Percentiles rank a stretch among this genome's conserved stretches.
phyloP scores from a whole-genome alignment of 2,113 vertebrate genomes.

The Zingel zingel region DNA sequence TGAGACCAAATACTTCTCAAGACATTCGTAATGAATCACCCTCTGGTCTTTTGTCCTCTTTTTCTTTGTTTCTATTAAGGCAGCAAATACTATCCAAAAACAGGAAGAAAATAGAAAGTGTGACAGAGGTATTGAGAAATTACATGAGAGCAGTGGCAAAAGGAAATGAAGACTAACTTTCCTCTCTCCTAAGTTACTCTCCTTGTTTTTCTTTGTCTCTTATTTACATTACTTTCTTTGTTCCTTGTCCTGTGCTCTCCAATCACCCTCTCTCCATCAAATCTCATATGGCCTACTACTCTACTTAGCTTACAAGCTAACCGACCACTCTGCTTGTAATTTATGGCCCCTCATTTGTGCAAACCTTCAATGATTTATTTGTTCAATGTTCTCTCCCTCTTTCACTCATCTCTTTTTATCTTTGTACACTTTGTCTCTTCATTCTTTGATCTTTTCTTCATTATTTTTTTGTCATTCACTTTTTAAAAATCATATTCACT shows the following conservation, averaged over 20 bases:
- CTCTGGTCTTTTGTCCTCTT: not conserved
- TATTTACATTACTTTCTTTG: not conserved
- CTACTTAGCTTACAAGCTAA: conserved; percentile 45
- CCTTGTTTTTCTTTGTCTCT: not conserved
- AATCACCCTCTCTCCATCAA: conserved; percentile 25
- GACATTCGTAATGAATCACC: not conserved
- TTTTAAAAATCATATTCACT: conserved; percentile 13
- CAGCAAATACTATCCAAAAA: not conserved
- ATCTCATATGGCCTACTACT: not conserved
- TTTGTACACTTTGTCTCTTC: not conserved
- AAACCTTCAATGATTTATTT: conserved; percentile 34
- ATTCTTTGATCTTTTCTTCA: conserved; percentile 17
- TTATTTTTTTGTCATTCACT: conserved; percentile 11
- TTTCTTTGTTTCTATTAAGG: not conserved
- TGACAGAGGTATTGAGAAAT: not conserved
- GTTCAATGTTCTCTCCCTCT: conserved; percentile 12
- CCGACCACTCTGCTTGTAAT: conserved; percentile 15
- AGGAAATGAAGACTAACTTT: not conserved
- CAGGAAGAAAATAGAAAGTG: not conserved
- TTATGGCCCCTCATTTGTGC: conserved; percentile 10
- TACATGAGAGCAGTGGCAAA: not conserved
- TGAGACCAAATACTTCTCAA: not conserved
- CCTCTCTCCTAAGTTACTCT: not conserved
- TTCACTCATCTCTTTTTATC: not conserved
- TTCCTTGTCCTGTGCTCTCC: conserved; percentile 13